These are phyloP conservation scores for Clamator glandarius DNA, from an alignment of 2,797 vertebrate species.

Conservation along the genomic window DNA sequence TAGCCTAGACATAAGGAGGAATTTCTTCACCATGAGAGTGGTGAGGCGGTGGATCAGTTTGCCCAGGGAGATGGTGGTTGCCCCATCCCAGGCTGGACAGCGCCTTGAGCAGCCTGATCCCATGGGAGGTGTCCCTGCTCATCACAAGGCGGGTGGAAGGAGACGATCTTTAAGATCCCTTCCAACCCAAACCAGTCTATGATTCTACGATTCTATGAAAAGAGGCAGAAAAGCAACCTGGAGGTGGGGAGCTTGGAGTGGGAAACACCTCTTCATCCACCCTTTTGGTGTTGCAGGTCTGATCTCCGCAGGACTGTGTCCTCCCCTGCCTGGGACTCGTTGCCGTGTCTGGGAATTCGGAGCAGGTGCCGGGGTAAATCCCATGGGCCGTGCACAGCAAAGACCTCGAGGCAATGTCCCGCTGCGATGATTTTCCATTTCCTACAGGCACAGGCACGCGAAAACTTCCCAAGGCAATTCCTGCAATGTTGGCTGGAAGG, in stretches of 20 bases:
- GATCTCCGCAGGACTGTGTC: not conserved
- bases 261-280: not conserved
- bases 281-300: not conserved
- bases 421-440: not conserved
- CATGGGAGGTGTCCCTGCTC: no score
- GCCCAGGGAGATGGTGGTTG: no score
- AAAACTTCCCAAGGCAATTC: not conserved
- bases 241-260: fast-evolving
- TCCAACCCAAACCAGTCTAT: no score
- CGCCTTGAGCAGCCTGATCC: no score
- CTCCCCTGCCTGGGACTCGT: not conserved
- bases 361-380: not conserved
- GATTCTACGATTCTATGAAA: no score
- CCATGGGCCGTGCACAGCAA: not conserved
- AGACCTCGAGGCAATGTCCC: not conserved
- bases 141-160: no score
- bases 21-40: no score
- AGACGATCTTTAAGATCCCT: no score
- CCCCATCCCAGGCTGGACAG: no score
- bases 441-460: not conserved
- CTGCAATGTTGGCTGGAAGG: not conserved
- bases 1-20: no score
- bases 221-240: not conserved
- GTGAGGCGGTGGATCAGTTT: no score
- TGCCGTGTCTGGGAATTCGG: not conserved